Evolutionary conservation across 2,888 invertebrate genomes (phyloP).

Genomic region (Heliothis peltigera): DNA sequence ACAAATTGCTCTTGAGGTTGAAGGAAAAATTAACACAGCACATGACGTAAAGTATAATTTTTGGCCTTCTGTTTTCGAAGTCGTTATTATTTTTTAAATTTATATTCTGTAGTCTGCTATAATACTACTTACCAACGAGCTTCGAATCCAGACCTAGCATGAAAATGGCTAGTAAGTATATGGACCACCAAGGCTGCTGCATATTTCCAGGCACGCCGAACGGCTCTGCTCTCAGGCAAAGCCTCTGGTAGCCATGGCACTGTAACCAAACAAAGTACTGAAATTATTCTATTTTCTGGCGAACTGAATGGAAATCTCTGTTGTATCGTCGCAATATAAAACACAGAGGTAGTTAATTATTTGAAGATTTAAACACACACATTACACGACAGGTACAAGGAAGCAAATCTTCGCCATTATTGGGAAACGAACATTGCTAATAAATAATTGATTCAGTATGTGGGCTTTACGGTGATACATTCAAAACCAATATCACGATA

Average conservation of each 20-base stretch:
- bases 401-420: conserved; percentile 1
- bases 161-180: conserved; percentile 80
- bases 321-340: background rate
- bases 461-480: conserved; percentile 1
- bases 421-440: conserved; percentile 1
- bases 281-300: background rate
- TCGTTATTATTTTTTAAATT: no score
- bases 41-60: no score
- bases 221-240: conserved; percentile 46
- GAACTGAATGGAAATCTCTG: no score
- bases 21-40: no score
- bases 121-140: conserved; percentile 76
- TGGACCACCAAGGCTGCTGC: conserved; percentile 81
- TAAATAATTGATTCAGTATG: background rate
- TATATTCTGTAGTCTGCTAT: background rate
- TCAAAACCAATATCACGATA: conserved; percentile 6
- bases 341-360: background rate
- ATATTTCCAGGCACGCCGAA: conserved; percentile 73
- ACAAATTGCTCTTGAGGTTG: no score
- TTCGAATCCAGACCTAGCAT: conserved; percentile 85
- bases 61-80: no score
- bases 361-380: background rate
- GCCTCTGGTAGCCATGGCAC: conserved; percentile 65
- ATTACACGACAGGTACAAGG: conserved; percentile 2
- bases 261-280: conserved; percentile 63